Conservation (phyloP, 2,888 invertebrate species). For the Rhabditophanes sp. region DNA sequence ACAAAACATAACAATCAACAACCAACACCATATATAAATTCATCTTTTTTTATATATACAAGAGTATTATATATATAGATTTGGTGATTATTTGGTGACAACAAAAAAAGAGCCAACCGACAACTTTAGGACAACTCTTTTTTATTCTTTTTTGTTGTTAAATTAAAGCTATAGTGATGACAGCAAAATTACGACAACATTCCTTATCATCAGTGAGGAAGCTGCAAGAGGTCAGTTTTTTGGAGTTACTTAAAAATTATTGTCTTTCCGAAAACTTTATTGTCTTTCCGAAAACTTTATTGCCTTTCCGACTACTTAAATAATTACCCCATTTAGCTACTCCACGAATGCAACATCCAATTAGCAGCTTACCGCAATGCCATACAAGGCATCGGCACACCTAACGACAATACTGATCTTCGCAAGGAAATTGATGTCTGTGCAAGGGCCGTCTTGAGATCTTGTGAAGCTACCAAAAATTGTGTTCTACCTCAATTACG, state of each 20-base stretch:
- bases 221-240: constrained; percentile 32
- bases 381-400: constrained; percentile 37
- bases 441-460: constrained; percentile 30
- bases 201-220: constrained; percentile 37
- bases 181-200: constrained; percentile 30
- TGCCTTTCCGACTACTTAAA: neutral
- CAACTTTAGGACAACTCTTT: no score
- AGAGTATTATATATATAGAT: no score
- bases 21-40: no score
- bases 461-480: constrained; percentile 39
- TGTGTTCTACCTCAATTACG: constrained; percentile 40
- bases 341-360: constrained; percentile 43
- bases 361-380: constrained; percentile 39
- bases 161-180: no score
- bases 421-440: constrained; percentile 23
- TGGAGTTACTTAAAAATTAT: neutral
- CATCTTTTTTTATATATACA: no score
- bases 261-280: neutral
- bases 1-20: no score
- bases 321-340: constrained; percentile 23
- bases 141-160: no score
- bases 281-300: no score
- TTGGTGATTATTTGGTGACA: no score
- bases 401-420: constrained; percentile 25
- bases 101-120: no score